Conservation (phyloP, 1,140 invertebrate species). For the Dendroctonus ponderosae region DNA sequence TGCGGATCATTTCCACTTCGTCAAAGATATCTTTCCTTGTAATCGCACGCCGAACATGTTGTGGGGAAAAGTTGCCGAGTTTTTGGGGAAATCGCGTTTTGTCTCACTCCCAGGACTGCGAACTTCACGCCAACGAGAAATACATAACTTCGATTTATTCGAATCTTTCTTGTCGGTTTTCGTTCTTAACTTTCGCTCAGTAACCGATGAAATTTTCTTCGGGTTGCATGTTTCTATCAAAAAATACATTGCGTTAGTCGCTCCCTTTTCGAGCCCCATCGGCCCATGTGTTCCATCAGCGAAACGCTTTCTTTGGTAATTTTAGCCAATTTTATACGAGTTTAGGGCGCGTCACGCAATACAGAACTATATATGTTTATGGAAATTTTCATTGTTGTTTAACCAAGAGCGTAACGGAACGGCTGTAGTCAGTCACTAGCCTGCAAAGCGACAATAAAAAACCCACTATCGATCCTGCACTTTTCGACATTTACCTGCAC, state of each 20-base stretch:
- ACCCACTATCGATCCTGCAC: no score
- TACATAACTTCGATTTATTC: no score
- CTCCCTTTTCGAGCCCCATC: background rate
- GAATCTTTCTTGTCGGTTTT: background rate
- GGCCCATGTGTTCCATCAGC: background rate
- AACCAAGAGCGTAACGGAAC: no score
- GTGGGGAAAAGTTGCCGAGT: no score
- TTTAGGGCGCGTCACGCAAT: slow-evolving; percentile 1
- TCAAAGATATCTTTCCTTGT: slow-evolving; percentile 34
- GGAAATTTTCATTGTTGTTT: background rate
- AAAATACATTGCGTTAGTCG: background rate
- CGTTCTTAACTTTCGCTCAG: background rate
- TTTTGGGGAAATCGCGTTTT: no score
- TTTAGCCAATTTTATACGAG: slow-evolving; percentile 4
- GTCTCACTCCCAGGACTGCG: no score
- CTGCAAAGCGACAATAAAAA: no score
- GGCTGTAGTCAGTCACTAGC: no score
- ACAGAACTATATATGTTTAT: slow-evolving; percentile 7
- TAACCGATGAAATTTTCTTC: background rate
- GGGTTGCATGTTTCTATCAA: background rate
- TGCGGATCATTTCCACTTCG: slow-evolving; percentile 37
- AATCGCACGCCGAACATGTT: slow-evolving; percentile 19
- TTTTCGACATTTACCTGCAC: no score
- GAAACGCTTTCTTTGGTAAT: background rate
- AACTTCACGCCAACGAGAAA: no score